phyloP scores from a whole-genome alignment of 2,888 invertebrate species.

The Monopis laevigella region DNA sequence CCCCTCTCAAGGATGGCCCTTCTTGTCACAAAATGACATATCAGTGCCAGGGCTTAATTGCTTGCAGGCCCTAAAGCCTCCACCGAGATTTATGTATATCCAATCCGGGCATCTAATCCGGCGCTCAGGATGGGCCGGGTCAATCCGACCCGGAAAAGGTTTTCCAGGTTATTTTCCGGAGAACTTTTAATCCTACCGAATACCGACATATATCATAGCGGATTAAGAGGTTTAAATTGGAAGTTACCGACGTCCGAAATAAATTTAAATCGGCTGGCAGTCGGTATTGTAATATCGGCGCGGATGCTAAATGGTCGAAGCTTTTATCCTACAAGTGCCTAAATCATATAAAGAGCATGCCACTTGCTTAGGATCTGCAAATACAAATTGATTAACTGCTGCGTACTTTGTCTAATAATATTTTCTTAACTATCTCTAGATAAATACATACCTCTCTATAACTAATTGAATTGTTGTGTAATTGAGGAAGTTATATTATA shows the following conservation, averaged over 20 bases:
- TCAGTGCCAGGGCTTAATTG: conserved; percentile 58
- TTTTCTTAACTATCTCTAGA: too few relatives aligned
- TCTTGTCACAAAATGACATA: conserved; percentile 59
- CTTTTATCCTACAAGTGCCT: conserved; percentile 55
- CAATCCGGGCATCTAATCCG: conserved; percentile 64
- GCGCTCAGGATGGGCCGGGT: conserved; percentile 47
- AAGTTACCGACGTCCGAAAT: conserved; percentile 68
- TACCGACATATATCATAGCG: conserved; percentile 68
- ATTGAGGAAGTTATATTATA: too few relatives aligned
- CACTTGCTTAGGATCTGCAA: too few relatives aligned
- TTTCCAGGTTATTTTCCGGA: conserved; percentile 68
- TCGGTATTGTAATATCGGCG: conserved; percentile 63
- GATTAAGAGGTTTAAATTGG: conserved; percentile 69
- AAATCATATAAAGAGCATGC: conserved; percentile 22
- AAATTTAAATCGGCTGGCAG: conserved; percentile 66
- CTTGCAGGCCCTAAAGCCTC: conserved; percentile 56
- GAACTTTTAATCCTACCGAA: conserved; percentile 67
- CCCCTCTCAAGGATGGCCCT: conserved; percentile 18
- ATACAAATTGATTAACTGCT: too few relatives aligned
- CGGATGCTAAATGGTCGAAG: conserved; percentile 59
- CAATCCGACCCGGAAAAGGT: conserved; percentile 66
- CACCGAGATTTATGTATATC: conserved; percentile 63
- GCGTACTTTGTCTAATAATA: too few relatives aligned
- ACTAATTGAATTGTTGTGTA: too few relatives aligned
- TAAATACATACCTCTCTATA: too few relatives aligned